Evolutionary conservation across 2,113 vertebrate species (phyloP), one percentile per base, ranked within the genome.

Genomic region (Scortum barcoo): DNA sequence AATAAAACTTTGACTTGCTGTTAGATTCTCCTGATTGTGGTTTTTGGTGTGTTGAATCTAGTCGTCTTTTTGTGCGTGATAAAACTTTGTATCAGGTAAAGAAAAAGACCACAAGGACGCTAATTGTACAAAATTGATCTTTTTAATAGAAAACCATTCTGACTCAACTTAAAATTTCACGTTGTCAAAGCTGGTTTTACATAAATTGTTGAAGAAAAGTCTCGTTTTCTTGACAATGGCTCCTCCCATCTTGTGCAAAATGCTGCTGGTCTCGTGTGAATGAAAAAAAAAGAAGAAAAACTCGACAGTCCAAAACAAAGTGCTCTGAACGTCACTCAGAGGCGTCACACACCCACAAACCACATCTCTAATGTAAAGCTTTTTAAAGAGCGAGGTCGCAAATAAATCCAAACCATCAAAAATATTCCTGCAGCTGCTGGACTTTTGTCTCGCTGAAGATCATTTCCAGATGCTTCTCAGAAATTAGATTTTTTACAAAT

Each of bases 71-170:
- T 50, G 48, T 50, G 11, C 16, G 44, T 46, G 1, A 19, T 3
- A 19, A 30, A n/a, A 74, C 44, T n/a, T n/a, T n/a, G 9, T 13
- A 42, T 14, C 0, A 11, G 4, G 7, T n/a, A 80, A 58, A 65
- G 12, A 74, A 78, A 58, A 1, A 4, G 16, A 84, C 42, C 19
- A 62, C 0, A 4, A 5, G 20, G 0, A 33, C 48, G 7, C 30
- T 24, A 79, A 78, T 81, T 57, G 73, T 91, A 90, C 87, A 93
- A 90, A 96, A 94, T 93, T 93, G 94, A 94, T 87, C 44, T 83
- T 96, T 96, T 98, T 97, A 98, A 96, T 97, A 97, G 94, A 96
- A 94, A 97, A 97, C 93, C 82, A 92, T 89, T 95, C 93, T 92
- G 95, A 96, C 94, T 96, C 95, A 94, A 76, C 72, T 69, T 3